These are phyloP conservation scores for Imbricaverruca yamaguchii DNA, from an alignment of 2,888 invertebrate genomes.

Conservation along the genomic window DNA sequence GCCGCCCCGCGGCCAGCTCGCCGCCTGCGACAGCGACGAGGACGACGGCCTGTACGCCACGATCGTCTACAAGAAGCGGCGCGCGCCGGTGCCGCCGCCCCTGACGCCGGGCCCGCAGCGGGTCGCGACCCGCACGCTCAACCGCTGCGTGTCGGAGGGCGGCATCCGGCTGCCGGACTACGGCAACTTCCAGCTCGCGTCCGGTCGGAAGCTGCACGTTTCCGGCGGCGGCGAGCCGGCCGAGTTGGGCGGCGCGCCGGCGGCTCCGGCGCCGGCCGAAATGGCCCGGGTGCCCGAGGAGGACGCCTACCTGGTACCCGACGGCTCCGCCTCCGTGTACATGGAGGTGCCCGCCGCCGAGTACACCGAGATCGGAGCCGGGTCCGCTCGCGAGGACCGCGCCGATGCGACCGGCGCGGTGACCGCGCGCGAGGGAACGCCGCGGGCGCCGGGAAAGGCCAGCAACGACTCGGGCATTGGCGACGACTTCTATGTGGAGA, in stretches of 20 bases:
- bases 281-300: not conserved
- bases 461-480: slow-evolving; percentile 10
- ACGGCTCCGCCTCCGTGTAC: not conserved
- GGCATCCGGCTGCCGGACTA: not conserved
- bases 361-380: not conserved
- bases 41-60: slow-evolving; percentile 15
- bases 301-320: not conserved
- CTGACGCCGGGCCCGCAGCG: not conserved
- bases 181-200: not conserved
- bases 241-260: not conserved
- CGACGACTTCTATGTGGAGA: not conserved
- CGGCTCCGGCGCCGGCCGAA: not conserved
- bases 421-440: not conserved
- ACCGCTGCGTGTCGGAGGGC: not conserved
- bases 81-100: not conserved
- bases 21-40: not conserved
- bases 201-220: not conserved
- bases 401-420: not conserved
- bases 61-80: slow-evolving; percentile 15
- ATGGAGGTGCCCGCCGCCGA: not conserved
- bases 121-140: not conserved
- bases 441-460: not conserved
- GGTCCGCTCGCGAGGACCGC: not conserved
- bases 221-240: not conserved
- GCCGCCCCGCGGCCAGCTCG: not conserved